Conservation (phyloP, 2,888 invertebrate species). For the Escarpia spicata region DNA sequence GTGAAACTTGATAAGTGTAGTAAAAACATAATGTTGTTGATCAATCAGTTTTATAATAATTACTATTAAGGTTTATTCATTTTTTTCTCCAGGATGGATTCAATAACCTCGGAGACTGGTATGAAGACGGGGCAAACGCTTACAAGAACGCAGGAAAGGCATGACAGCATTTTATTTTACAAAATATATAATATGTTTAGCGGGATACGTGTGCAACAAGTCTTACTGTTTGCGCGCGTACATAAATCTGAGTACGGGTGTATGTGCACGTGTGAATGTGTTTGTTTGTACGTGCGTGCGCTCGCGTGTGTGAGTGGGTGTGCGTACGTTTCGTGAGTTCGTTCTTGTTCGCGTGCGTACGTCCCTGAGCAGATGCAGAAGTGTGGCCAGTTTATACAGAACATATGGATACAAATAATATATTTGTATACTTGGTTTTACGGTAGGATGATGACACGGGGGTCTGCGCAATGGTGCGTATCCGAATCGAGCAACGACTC, state of each 20-base stretch:
- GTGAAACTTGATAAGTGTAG: background rate
- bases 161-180: background rate
- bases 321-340: too few species aligned
- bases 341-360: too few species aligned
- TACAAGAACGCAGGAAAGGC: background rate
- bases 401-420: background rate
- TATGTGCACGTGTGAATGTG: too few species aligned
- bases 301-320: too few species aligned
- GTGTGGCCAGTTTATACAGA: background rate
- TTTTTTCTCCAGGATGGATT: background rate
- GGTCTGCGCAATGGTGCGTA: slow-evolving; percentile 38
- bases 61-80: background rate
- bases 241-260: background rate
- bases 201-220: background rate
- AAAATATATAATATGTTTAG: too few species aligned
- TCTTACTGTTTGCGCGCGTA: background rate
- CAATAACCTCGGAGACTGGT: background rate
- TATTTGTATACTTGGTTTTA: background rate
- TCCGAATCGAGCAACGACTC: slow-evolving; percentile 36
- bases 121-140: background rate
- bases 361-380: background rate
- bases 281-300: too few species aligned
- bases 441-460: slow-evolving; percentile 24
- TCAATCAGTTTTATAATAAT: too few species aligned
- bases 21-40: background rate